phyloP scores from a whole-genome alignment of 2,113 vertebrate species.

The Erythrocercus mccallii region DNA sequence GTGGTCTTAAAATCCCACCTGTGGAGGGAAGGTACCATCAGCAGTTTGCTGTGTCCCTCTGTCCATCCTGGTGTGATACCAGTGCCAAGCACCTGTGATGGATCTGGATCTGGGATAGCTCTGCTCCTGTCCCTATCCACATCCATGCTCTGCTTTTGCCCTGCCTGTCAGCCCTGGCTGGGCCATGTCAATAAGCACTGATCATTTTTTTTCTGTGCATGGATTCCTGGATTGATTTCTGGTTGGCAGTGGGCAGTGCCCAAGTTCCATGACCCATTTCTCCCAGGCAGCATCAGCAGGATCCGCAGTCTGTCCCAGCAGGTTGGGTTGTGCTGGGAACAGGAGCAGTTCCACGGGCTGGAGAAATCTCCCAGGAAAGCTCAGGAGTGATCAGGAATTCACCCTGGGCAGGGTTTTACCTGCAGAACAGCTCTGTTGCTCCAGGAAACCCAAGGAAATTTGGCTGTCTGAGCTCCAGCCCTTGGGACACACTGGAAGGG shows the following conservation, averaged over 20 bases:
- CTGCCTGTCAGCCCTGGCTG: neutral
- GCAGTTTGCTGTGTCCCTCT: neutral
- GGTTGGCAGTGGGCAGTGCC: neutral
- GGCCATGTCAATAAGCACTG: neutral
- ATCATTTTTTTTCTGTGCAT: fast-evolving
- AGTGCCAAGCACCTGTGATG: neutral
- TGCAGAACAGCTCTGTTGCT: neutral
- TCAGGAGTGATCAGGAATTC: neutral
- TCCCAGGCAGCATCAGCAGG: neutral
- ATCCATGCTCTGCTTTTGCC: neutral
- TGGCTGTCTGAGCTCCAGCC: neutral
- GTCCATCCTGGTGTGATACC: neutral
- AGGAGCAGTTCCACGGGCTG: neutral
- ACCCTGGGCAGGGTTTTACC: neutral
- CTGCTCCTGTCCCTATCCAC: neutral
- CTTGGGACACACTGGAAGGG: neutral
- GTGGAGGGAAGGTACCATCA: neutral
- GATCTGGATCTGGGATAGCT: neutral
- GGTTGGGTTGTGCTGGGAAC: neutral
- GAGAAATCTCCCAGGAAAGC: neutral
- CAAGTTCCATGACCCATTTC: neutral
- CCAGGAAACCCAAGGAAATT: neutral
- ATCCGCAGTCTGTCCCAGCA: neutral
- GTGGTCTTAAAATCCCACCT: neutral
- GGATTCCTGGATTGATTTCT: neutral